A percentile compares a stretch with the other conserved stretches of the same genome.
These are phyloP conservation scores for Buteo buteo DNA, from an alignment of 2,113 vertebrate species.

Conservation along the genomic window DNA sequence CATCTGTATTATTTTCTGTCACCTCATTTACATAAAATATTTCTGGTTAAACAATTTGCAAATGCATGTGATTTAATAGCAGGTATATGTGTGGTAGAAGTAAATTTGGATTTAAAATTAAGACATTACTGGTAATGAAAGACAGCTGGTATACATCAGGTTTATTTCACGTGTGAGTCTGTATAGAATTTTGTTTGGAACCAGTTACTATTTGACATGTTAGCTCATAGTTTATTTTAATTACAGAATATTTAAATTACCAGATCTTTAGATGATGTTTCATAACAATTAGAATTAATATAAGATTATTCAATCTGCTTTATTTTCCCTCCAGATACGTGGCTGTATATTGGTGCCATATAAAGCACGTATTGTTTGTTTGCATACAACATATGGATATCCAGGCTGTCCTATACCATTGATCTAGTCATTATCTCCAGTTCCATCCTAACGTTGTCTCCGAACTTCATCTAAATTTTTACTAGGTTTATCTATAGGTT, in stretches of 20 bases:
- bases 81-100: not conserved
- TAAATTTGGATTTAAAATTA: not conserved
- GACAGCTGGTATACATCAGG: conserved; percentile 3
- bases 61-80: not conserved
- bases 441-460: not conserved
- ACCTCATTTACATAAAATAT: conserved; percentile 33
- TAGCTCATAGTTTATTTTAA: conserved; percentile 39
- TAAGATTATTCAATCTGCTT: not conserved
- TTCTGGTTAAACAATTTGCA: conserved; percentile 26
- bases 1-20: conserved; percentile 1
- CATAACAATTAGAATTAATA: not conserved
- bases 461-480: not conserved
- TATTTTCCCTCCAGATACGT: not conserved
- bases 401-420: not conserved
- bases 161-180: not conserved
- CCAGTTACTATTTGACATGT: not conserved
- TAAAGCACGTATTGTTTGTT: not conserved
- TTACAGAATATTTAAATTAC: conserved; percentile 14
- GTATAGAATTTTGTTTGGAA: conserved; percentile 3
- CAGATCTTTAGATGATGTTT: not conserved
- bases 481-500: not conserved
- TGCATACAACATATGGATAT: not conserved
- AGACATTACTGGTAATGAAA: not conserved
- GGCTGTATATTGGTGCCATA: not conserved
- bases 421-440: not conserved